Evolutionary conservation across 2,888 invertebrate genomes (phyloP).

Genomic region (Hermaeophaga mercurialis): DNA sequence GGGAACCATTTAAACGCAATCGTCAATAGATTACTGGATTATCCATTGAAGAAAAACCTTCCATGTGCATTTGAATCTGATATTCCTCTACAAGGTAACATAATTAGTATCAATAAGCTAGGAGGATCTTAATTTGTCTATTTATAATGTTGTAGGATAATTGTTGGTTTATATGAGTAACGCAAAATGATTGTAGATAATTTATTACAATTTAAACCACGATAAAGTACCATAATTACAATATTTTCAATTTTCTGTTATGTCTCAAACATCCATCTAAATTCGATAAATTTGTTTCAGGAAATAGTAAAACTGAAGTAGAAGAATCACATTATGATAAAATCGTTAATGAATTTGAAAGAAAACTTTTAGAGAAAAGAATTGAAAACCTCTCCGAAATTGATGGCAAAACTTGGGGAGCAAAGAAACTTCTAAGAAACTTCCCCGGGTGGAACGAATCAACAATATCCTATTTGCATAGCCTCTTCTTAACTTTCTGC

Average conservation of each 20-base stretch:
- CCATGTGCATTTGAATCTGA: conserved; percentile 19
- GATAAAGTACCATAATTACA: too few species aligned
- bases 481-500: conserved; percentile 63
- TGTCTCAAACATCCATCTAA: too few species aligned
- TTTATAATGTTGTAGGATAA: too few species aligned
- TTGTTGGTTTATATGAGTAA: too few species aligned
- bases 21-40: conserved; percentile 26
- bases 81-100: conserved; percentile 22
- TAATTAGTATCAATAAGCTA: too few species aligned
- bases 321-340: conserved; percentile 27
- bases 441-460: conserved; percentile 66
- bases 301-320: not conserved
- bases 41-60: conserved; percentile 25
- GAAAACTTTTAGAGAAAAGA: conserved; percentile 24
- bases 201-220: too few species aligned
- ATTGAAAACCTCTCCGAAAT: conserved; percentile 15
- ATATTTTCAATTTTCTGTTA: too few species aligned
- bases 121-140: too few species aligned
- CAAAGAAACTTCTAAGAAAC: conserved; percentile 42
- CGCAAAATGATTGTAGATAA: too few species aligned
- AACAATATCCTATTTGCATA: conserved; percentile 64
- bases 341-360: conserved; percentile 27
- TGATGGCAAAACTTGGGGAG: conserved; percentile 24
- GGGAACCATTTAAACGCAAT: conserved; percentile 16
- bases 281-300: too few species aligned